Conservation (phyloP, 2,797 vertebrate species). For the Melanotaenia pygmaea region DNA sequence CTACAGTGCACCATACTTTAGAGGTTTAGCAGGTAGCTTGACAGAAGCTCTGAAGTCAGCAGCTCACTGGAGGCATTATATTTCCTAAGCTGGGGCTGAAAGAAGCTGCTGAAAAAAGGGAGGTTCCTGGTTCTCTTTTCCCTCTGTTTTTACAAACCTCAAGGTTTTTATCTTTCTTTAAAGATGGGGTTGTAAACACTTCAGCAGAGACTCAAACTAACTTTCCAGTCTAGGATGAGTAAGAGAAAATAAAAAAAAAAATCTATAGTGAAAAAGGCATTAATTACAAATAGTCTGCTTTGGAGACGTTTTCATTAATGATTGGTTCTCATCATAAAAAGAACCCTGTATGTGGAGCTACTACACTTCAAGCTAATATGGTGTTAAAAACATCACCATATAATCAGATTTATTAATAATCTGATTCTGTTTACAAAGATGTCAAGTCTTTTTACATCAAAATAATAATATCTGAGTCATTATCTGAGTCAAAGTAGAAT, state of each 20-base stretch:
- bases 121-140: neutral
- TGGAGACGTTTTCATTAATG: too few species aligned
- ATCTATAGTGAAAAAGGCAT: too few species aligned
- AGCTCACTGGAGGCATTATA: neutral
- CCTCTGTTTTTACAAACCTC: neutral
- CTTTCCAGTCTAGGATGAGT: neutral
- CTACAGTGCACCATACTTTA: neutral
- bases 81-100: neutral
- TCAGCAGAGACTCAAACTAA: neutral
- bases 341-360: too few species aligned
- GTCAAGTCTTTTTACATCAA: too few species aligned
- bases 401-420: neutral
- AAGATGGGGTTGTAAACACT: slow-evolving; percentile 6
- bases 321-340: too few species aligned
- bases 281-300: too few species aligned
- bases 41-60: neutral
- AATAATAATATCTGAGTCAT: too few species aligned
- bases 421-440: neutral
- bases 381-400: neutral
- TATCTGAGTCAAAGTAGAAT: neutral
- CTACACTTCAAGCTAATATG: neutral
- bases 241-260: neutral
- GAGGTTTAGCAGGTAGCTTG: neutral
- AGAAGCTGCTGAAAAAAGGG: too few species aligned
- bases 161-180: neutral